Percentiles rank a stretch among this genome's conserved stretches.
Conservation (phyloP, 2,113 vertebrate genomes). For the Gymnorhina tibicen region DNA sequence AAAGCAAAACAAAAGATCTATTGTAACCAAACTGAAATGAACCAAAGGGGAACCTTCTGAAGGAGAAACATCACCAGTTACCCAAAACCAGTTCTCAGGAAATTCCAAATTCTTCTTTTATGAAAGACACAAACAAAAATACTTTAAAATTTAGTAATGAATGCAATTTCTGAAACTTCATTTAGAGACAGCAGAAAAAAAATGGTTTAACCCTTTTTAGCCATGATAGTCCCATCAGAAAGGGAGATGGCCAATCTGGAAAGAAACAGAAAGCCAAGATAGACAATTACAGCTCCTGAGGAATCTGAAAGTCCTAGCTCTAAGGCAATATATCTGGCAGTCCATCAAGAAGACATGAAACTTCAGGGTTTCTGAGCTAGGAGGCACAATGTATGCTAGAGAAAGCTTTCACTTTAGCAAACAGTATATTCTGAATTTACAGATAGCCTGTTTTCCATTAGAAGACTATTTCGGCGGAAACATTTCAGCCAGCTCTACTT, state of each 20-base stretch:
- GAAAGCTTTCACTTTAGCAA: background rate
- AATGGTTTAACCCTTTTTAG: background rate
- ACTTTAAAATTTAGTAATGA: background rate
- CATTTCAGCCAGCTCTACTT: background rate
- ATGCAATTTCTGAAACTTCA: background rate
- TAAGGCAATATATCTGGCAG: background rate
- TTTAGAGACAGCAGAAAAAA: background rate
- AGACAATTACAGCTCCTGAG: background rate
- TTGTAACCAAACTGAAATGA: background rate
- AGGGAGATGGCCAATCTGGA: background rate
- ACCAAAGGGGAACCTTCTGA: background rate
- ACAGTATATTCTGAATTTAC: background rate
- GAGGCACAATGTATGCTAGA: background rate
- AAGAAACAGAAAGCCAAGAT: background rate
- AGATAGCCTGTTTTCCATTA: background rate
- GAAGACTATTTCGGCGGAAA: background rate
- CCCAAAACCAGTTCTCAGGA: background rate
- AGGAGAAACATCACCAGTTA: background rate
- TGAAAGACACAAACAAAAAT: background rate
- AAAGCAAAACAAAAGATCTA: background rate
- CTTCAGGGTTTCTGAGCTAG: background rate
- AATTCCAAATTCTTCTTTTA: background rate
- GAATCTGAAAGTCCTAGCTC: background rate
- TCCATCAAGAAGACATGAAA: background rate
- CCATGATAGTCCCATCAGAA: background rate